phyloP scores from a whole-genome alignment of 1,140 invertebrate genomes.

The Dermatophagoides farinae region DNA sequence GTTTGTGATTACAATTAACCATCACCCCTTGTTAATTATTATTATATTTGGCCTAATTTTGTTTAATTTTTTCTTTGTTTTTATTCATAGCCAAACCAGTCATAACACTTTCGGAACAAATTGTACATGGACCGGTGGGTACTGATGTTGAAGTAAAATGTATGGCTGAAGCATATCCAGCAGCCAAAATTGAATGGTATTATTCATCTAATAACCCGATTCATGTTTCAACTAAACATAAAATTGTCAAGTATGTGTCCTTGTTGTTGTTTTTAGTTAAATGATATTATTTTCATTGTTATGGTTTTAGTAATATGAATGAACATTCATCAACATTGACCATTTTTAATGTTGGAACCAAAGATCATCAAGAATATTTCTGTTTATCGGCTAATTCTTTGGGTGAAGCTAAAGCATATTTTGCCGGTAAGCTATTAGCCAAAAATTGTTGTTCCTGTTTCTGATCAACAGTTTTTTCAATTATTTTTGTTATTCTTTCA shows the following conservation, averaged over 20 bases:
- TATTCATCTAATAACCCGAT: neutral
- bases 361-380: conserved; percentile 2
- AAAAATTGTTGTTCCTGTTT: neutral
- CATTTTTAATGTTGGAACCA: neutral
- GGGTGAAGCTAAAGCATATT: neutral
- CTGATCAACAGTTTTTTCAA: neutral
- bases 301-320: neutral
- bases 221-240: too few species aligned
- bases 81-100: conserved; percentile 1
- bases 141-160: conserved; percentile 4
- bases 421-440: neutral
- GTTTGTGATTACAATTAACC: neutral
- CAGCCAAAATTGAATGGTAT: neutral
- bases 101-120: neutral
- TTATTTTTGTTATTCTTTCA: neutral
- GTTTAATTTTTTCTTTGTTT: neutral
- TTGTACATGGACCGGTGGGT: conserved; percentile 7
- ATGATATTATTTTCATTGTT: neutral
- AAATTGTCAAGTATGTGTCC: neutral
- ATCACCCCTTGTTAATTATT: neutral
- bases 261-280: neutral
- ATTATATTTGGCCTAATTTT: neutral
- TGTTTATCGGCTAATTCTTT: neutral
- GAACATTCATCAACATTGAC: neutral
- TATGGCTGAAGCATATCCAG: neutral